A percentile compares a stretch with the other conserved stretches of the same genome.
Conservation (phyloP, 53 echinoderm and acorn worm genomes). For the Crossaster papposus region DNA sequence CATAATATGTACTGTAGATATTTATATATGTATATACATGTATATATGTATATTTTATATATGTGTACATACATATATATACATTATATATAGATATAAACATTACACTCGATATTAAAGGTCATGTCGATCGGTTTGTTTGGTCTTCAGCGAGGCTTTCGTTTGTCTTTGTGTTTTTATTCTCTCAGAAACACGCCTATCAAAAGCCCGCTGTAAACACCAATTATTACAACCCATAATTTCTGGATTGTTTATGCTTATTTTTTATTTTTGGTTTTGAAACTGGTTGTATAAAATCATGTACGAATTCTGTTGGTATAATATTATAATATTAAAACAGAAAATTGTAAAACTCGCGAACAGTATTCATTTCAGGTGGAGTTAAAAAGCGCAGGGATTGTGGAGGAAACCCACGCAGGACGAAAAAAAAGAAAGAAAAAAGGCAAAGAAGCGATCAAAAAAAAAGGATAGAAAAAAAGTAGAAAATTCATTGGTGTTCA, state of each 20-base stretch:
- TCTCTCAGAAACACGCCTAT: background rate
- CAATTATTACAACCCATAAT: background rate
- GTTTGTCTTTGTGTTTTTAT: background rate
- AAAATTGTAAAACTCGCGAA: conserved; percentile 1
- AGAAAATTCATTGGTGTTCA: background rate
- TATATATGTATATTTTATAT: conserved; percentile 61
- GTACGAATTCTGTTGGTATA: background rate
- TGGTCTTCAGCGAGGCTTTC: conserved; percentile 10
- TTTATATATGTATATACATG: conserved; percentile 46
- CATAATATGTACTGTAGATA: conserved; percentile 43
- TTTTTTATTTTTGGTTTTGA: conserved; percentile 29
- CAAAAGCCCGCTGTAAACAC: conserved; percentile 12
- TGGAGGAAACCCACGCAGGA: background rate
- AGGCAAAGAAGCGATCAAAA: background rate
- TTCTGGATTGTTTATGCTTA: conserved; percentile 49
- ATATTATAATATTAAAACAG: background rate
- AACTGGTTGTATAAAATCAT: conserved; percentile 38
- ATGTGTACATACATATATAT: conserved; percentile 66
- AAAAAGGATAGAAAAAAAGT: background rate
- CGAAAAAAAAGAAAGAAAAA: no score
- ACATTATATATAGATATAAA: conserved; percentile 61
- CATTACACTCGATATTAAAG: conserved; percentile 1
- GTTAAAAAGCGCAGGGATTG: background rate
- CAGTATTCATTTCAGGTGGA: conserved; percentile 48
- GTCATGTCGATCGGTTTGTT: conserved; percentile 37